A percentile compares a stretch with the other conserved stretches of the same genome.
phyloP scores from a whole-genome alignment of 2,797 vertebrate genomes.

The Rhinella marina region DNA sequence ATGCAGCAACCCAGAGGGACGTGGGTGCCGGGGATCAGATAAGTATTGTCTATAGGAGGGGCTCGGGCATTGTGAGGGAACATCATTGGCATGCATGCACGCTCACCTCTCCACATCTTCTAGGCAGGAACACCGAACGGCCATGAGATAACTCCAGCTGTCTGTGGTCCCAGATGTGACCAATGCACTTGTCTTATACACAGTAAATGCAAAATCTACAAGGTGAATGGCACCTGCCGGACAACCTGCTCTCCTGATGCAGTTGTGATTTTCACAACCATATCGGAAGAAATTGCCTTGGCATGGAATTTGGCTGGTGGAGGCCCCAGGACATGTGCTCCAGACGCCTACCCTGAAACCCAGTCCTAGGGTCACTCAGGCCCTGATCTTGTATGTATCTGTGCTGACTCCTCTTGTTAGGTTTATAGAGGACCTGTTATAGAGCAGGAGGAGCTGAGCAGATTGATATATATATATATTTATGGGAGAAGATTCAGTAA shows the following conservation, averaged over 20 bases:
- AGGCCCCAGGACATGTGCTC: not conserved
- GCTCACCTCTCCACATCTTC: not conserved
- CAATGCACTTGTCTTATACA: not conserved
- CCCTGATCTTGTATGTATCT: not conserved
- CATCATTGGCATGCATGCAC: not conserved
- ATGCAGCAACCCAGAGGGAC: too few species aligned
- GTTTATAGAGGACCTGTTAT: not conserved
- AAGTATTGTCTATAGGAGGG: too few species aligned
- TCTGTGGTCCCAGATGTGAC: not conserved
- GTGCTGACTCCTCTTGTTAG: not conserved
- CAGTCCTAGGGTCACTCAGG: not conserved
- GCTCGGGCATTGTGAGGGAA: too few species aligned
- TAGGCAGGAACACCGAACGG: not conserved
- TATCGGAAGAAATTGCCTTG: not conserved
- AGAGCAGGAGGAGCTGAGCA: too few species aligned
- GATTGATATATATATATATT: too few species aligned
- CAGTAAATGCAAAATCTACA: not conserved
- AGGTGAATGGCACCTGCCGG: not conserved
- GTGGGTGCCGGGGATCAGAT: too few species aligned
- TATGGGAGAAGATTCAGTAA: too few species aligned
- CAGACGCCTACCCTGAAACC: not conserved
- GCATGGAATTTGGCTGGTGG: not conserved
- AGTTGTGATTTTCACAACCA: not conserved
- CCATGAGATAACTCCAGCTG: not conserved
- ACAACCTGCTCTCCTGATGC: not conserved